Conservation (phyloP, 2,888 invertebrate species). For the Amiota minor region DNA sequence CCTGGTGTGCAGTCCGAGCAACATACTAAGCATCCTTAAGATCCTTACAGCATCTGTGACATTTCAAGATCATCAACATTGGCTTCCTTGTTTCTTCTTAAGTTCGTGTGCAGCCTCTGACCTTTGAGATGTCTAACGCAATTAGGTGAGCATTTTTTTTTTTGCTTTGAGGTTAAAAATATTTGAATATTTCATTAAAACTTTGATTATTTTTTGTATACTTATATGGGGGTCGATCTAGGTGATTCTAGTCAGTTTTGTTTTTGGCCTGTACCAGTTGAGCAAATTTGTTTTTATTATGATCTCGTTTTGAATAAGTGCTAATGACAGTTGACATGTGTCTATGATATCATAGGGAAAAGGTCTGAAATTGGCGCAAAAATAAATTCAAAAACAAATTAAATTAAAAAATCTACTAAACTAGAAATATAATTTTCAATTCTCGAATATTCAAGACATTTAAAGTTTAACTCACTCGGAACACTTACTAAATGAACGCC, state of each 20-base stretch:
- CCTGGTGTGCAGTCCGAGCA: constrained; percentile 28
- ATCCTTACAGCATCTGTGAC: constrained; percentile 30
- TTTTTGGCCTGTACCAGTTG: not conserved
- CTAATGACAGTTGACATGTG: constrained; percentile 63
- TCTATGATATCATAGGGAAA: not conserved
- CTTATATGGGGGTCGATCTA: not conserved
- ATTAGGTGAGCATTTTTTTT: constrained; percentile 50
- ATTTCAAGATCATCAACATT: constrained; percentile 4
- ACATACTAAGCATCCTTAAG: constrained; percentile 31
- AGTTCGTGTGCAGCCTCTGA: constrained; percentile 53
- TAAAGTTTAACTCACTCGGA: not conserved
- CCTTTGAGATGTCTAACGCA: constrained; percentile 59
- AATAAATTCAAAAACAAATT: not conserved
- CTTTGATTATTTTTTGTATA: constrained; percentile 38
- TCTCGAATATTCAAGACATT: too few species aligned
- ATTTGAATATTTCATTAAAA: constrained; percentile 51
- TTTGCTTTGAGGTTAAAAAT: constrained; percentile 54
- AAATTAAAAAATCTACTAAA: too few species aligned
- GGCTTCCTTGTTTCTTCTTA: constrained; percentile 39
- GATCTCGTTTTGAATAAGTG: constrained; percentile 62
- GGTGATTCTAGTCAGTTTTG: constrained; percentile 15
- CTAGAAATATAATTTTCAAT: too few species aligned
- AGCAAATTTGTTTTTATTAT: constrained; percentile 38
- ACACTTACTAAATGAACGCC: constrained; percentile 1
- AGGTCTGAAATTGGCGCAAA: constrained; percentile 20